Base-by-base conservation (phyloP, 2,888 invertebrate species). In the Lamellibrachia satsuma region DNA sequence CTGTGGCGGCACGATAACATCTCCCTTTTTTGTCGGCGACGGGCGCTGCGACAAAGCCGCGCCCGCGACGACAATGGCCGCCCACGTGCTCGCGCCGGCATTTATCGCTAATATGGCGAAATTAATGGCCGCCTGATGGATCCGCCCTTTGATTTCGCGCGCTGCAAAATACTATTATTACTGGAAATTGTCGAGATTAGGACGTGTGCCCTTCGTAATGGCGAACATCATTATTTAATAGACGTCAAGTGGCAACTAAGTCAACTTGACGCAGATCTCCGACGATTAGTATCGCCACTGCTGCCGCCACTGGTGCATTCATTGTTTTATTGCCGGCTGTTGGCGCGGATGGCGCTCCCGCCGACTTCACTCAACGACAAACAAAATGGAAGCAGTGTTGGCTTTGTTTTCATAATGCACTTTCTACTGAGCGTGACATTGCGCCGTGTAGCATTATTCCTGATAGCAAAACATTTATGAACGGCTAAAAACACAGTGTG, bases 181-280 rank as follows among this genome's bases (percentile, higher is more conserved):
- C 75, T 75, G 75, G 75, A 75, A 75, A 75, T 75, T 75, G 75
- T 75, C 75, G 22, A 75, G 75, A 75, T 75, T 75, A 75, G 75
- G 75, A 75, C 75, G 75, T 75, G n/a, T n/a, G 75, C 75, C n/a
- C 22, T 75, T 22, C 75, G 75, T 75, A 75, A 75, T 75, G 75
- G 75, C 22, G 75, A 75, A 75, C 75, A 75, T 75, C 75, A 75
- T 75, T 75, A 75, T 75, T 75, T 75, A 75, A 75, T 75, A 75
- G 75, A 75, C 75, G 75, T 75, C 75, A 75, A 75, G 75, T 75
- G 75, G 75, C 75, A 75, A 75, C 75, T 75, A 75, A 75, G 75
- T 75, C 75, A 75, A 75, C 75, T 75, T n/a, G 75, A 6, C 22
- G 22, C n/a, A 75, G 75, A 75, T 75, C 75, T 75, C 39, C 39